phyloP scores from a whole-genome alignment of 2,113 vertebrate species.

The Coptodon rendalli region DNA sequence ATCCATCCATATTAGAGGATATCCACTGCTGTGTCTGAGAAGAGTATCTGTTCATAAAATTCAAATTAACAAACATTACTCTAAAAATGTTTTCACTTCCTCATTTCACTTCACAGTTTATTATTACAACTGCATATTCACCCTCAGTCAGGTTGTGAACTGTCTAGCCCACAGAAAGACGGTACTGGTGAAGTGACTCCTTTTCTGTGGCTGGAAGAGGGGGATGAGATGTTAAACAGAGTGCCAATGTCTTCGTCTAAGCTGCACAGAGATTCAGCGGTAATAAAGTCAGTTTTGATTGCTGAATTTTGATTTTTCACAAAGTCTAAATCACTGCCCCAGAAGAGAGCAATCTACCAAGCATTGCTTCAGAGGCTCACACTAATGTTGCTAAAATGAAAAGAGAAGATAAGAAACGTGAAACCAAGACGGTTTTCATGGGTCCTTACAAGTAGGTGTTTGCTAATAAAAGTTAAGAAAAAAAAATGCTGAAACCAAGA shows the following conservation, averaged over 20 bases:
- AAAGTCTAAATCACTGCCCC: background rate
- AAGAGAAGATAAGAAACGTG: background rate
- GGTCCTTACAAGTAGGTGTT: background rate
- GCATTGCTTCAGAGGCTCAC: background rate
- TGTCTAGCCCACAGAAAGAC: background rate
- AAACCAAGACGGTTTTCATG: background rate
- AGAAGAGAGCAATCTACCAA: background rate
- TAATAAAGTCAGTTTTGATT: background rate
- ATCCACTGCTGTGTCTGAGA: background rate
- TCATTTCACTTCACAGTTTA: background rate
- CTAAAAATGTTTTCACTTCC: constrained; percentile 7
- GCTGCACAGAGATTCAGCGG: background rate
- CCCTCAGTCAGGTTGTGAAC: background rate
- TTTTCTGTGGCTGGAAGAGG: constrained; percentile 1
- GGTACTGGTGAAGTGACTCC: background rate
- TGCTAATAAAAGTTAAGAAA: background rate
- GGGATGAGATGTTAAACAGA: background rate
- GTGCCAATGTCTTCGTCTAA: background rate
- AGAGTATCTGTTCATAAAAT: background rate
- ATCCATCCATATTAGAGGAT: background rate
- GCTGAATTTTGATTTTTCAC: background rate
- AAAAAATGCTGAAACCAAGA: background rate
- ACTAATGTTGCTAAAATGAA: background rate
- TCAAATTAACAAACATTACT: background rate
- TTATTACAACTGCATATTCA: background rate